Evolutionary conservation across 2,888 invertebrate species (phyloP), one percentile per base, ranked within the genome.

Genomic region (Brenthis hecate): DNA sequence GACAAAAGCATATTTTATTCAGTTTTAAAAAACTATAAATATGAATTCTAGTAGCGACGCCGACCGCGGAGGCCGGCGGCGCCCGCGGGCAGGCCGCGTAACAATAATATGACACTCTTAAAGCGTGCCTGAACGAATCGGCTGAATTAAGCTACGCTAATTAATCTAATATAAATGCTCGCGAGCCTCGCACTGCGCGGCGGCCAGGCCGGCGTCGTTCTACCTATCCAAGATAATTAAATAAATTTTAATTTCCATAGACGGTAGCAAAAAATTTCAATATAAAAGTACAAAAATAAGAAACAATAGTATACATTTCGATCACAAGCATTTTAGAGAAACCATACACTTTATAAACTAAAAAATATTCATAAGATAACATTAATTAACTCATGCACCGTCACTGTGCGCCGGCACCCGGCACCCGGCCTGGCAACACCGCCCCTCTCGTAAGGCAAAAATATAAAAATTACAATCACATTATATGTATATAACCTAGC

Each of bases 51-150:
- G 56, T 50, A 32, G 11, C 36, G 36, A 11, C 8, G 8, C 1
- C 36, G 0, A 8, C 11, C 11, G 11, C 36, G 11, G 11, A 43
- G 36, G 11, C 83, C 82, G 4, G 28, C 28, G 4, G 23, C 71
- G 80, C 80, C 54, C 83, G 77, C 36, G 74, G 28, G 28, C 28
- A 28, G 28, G 4, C 28, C 66, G 74, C 74, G 73, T 54, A 74
- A 79, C 75, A 74, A 82, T 76, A 80, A 82, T 86, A 87, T 87
- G 87, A 87, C 88, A 87, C 86, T 84, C 76, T 80, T 79, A 81
- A 83, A 85, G 81, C 83, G 86, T 81, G 85, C 79, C 85, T 73
- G 69, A 70, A 73, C 74, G 72, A 76, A 60, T 76, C 76, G 72
- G 76, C 75, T 75, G 73, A 50, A 68, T 66, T 72, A 72, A 58